Conservation (phyloP, 1,140 invertebrate species). For the Pseudomyrmex pallidus region DNA sequence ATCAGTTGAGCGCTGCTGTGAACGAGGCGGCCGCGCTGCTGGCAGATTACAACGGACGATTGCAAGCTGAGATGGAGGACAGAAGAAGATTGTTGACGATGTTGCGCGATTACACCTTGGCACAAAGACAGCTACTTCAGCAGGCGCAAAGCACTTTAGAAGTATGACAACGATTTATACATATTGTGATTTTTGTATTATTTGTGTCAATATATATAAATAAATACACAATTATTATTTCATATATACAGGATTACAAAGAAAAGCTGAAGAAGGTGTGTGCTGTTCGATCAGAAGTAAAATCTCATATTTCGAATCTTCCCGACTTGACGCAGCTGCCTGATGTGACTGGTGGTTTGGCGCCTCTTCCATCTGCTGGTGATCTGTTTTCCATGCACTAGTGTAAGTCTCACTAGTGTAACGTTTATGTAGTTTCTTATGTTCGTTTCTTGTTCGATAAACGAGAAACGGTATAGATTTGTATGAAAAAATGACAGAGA, state of each 20-base stretch:
- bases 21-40: constrained; percentile 94
- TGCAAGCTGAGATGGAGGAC: constrained; percentile 95
- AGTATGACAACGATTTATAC: constrained; percentile 84
- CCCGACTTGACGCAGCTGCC: constrained; percentile 96
- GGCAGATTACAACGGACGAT: constrained; percentile 94
- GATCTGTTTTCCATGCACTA: constrained; percentile 93
- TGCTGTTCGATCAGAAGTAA: constrained; percentile 93
- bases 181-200: not conserved
- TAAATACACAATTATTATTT: not conserved
- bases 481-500: constrained; percentile 31
- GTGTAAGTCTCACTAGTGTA: constrained; percentile 43
- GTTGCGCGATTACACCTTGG: constrained; percentile 94
- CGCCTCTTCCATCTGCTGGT: constrained; percentile 96
- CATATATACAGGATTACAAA: constrained; percentile 91
- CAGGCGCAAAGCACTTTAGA: constrained; percentile 94
- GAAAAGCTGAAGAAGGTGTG: constrained; percentile 94
- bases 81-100: constrained; percentile 93
- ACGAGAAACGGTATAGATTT: constrained; percentile 57
- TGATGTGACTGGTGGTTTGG: constrained; percentile 94
- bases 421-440: constrained; percentile 35
- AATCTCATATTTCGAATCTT: constrained; percentile 96
- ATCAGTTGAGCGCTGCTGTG: constrained; percentile 90
- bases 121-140: constrained; percentile 93
- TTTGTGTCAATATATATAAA: too few relatives aligned
- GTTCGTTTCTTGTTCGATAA: constrained; percentile 29